These are phyloP conservation scores for Speoplatyrhinus poulsoni DNA, from an alignment of 2,113 vertebrate species.

Conservation along the genomic window DNA sequence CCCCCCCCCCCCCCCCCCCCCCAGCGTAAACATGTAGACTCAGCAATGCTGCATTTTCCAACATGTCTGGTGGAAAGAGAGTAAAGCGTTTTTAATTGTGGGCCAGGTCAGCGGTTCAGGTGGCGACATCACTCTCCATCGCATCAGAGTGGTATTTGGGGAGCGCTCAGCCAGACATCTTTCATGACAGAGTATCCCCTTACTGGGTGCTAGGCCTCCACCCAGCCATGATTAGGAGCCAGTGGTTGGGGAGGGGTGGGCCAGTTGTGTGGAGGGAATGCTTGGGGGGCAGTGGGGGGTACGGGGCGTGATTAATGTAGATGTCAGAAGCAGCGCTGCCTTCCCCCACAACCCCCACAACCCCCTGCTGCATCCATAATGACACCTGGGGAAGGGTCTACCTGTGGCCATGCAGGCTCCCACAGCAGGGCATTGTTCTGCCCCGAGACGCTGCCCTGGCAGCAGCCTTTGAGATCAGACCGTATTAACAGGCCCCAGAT, in stretches of 20 bases:
- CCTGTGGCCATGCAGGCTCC: conserved; percentile 67
- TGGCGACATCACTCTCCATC: conserved; percentile 75
- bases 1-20: too few species aligned
- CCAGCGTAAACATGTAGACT: conserved; percentile 36
- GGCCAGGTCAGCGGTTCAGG: conserved; percentile 74
- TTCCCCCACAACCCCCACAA: conserved; percentile 46
- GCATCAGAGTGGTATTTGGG: conserved; percentile 73
- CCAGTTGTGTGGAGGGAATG: conserved; percentile 3
- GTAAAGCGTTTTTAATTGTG: conserved; percentile 79
- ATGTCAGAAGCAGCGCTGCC: conserved; percentile 70
- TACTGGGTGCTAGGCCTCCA: conserved; percentile 58
- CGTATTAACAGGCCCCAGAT: conserved; percentile 41
- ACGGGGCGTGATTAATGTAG: conserved; percentile 78
- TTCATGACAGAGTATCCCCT: conserved; percentile 69
- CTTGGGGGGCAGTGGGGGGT: conserved; percentile 25
- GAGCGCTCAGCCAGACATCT: conserved; percentile 77
- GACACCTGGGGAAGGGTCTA: conserved; percentile 75
- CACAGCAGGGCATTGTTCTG: conserved; percentile 77
- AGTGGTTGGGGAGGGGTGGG: conserved; percentile 46
- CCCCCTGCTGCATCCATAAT: conserved; percentile 73
- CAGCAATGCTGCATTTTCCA: conserved; percentile 20
- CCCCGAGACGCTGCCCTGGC: conserved; percentile 82
- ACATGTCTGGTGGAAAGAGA: conserved; percentile 39
- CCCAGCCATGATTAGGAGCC: conserved; percentile 72
- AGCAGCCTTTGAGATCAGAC: conserved; percentile 78